These are phyloP conservation scores for Cyclura pinguis DNA, from an alignment of 2,797 vertebrate genomes.

Conservation along the genomic window DNA sequence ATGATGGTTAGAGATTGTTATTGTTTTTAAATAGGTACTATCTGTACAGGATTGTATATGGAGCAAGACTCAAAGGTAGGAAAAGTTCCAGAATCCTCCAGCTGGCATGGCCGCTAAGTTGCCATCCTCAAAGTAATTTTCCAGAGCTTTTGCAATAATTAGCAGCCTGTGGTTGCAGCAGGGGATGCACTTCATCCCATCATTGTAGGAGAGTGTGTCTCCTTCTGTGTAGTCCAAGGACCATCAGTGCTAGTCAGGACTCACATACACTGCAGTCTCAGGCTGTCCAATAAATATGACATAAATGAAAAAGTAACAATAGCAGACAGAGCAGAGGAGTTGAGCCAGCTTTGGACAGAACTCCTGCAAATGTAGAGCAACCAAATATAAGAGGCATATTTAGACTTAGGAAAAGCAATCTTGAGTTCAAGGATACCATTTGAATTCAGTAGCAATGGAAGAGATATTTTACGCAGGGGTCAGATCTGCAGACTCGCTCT, in stretches of 20 bases:
- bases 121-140: no score
- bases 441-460: background rate
- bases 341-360: background rate
- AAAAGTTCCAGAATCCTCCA: no score
- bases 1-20: background rate
- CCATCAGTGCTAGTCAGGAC: background rate
- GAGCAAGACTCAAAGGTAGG: no score
- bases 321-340: no score
- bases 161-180: no score
- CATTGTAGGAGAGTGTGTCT: no score
- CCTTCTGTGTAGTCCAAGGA: no score
- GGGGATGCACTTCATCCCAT: no score
- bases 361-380: background rate
- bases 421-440: background rate
- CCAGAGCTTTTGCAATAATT: no score
- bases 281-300: background rate
- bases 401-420: background rate
- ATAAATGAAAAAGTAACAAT: background rate
- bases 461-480: background rate
- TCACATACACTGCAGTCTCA: background rate
- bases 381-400: background rate
- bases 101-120: no score
- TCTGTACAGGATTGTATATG: background rate
- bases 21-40: background rate
- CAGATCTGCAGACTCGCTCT: background rate